phyloP scores from a whole-genome alignment of 2,113 vertebrate genomes.

The Turdus rufiventris region DNA sequence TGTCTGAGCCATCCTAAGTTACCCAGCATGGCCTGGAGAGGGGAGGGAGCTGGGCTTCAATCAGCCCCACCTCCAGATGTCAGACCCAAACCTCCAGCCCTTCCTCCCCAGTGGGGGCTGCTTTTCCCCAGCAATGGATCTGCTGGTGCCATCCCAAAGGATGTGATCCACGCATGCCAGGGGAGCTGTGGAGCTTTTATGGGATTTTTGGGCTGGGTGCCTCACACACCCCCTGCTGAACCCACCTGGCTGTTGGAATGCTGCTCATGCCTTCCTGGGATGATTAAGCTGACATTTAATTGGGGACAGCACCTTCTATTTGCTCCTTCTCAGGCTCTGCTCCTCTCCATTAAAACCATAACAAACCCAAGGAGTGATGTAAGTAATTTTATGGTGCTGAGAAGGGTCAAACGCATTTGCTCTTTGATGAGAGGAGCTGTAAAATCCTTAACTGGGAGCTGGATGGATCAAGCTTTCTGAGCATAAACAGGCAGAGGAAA shows the following conservation, averaged over 20 bases:
- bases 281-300: neutral
- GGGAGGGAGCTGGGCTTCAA: neutral
- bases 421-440: slow-evolving; percentile 17
- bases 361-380: neutral
- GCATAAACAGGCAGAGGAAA: neutral
- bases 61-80: neutral
- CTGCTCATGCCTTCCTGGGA: neutral
- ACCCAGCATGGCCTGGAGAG: rapidly evolving
- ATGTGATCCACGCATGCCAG: neutral
- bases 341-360: neutral
- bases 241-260: neutral
- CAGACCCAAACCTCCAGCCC: neutral
- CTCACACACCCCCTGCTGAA: rapidly evolving
- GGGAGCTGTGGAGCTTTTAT: neutral
- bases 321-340: neutral
- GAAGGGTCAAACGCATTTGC: slow-evolving; percentile 25
- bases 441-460: slow-evolving; percentile 25
- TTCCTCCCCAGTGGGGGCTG: neutral
- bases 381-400: slow-evolving; percentile 22
- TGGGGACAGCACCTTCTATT: neutral
- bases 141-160: neutral
- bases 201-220: neutral
- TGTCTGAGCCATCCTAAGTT: neutral
- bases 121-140: neutral
- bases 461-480: neutral